A percentile compares a stretch with the other conserved stretches of the same genome.
These are phyloP conservation scores for Tretioscincus oriximinensis DNA, from an alignment of 2,113 vertebrate genomes.

Conservation along the genomic window DNA sequence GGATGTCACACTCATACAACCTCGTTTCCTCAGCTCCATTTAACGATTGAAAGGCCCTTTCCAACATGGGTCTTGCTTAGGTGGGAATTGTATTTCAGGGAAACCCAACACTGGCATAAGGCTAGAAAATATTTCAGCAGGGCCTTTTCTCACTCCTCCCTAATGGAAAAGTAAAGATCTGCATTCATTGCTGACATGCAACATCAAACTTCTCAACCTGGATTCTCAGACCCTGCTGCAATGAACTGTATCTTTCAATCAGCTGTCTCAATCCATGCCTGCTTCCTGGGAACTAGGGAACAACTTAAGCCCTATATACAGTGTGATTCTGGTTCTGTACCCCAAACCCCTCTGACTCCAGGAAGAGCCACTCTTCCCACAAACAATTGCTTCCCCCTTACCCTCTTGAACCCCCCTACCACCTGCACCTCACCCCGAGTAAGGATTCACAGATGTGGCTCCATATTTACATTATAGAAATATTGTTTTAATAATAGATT, in stretches of 20 bases:
- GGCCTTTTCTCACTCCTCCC: no score
- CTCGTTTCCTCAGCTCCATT: no score
- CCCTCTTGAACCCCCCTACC: neutral
- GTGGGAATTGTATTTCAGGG: no score
- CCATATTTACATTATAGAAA: slow-evolving; percentile 40
- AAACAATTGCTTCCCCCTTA: neutral
- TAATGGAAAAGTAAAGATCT: no score
- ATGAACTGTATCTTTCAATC: no score
- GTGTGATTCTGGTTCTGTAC: neutral
- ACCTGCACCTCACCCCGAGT: neutral
- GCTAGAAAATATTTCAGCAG: no score
- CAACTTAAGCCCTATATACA: neutral
- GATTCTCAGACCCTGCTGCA: neutral
- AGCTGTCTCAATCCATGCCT: neutral
- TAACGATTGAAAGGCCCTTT: no score
- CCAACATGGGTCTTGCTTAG: no score
- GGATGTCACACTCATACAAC: no score
- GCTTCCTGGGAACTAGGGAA: neutral
- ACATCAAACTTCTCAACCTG: neutral
- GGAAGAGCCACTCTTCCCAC: slow-evolving; percentile 5
- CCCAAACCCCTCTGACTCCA: neutral
- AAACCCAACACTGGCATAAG: no score
- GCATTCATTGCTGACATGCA: neutral
- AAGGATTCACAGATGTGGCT: slow-evolving; percentile 24
- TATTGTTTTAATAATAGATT: slow-evolving; percentile 42